Evolutionary conservation across 2,797 vertebrate species (phyloP), one percentile per base, ranked within the genome.

Genomic region (Hozukius guyotensis): DNA sequence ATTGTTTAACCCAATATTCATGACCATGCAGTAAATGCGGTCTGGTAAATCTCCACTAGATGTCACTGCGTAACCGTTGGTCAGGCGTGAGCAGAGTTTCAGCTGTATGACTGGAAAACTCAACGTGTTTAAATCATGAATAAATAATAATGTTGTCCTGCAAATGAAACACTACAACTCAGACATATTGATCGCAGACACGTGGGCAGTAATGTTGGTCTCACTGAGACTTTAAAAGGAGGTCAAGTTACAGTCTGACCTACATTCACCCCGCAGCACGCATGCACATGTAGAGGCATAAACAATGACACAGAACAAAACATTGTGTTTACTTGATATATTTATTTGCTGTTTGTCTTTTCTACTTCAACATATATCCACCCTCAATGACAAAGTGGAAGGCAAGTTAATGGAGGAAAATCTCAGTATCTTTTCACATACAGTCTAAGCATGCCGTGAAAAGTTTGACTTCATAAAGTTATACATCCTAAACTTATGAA

Each of bases 31-130:
- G 8, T 59, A 16, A 8, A 42, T 63, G 46, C 20, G 80, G 18
- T 67, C 6, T 66, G 34, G 0, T 3, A 12, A 22, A 20, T 24
- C 16, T 38, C 86, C 94, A 92, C 88, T 79, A 94, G 94, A 81
- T 90, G 88, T 84, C 93, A 85, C 65, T 91, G 75, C 64, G 74
- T 34, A 65, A 86, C 88, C 82, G 84, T 22, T 2, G 32, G 31
- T 86, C 3, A 13, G 34, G 20, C 9, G 7, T 13, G 18, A 70
- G 24, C 8, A 22, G 24, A 2, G 24, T n/a, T 27, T 60, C 49
- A 34, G 9, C 6, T 32, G 20, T 5, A 5, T 29, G 52, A 10
- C 22, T 22, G 16, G 31, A 66, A 72, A 64, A 52, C 38, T 18
- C 29, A 36, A 69, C 29, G 16, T 22, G 34, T 60, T 25, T n/a